These are phyloP conservation scores for Notodromas monacha DNA, from an alignment of 2,888 invertebrate genomes.

Conservation along the genomic window DNA sequence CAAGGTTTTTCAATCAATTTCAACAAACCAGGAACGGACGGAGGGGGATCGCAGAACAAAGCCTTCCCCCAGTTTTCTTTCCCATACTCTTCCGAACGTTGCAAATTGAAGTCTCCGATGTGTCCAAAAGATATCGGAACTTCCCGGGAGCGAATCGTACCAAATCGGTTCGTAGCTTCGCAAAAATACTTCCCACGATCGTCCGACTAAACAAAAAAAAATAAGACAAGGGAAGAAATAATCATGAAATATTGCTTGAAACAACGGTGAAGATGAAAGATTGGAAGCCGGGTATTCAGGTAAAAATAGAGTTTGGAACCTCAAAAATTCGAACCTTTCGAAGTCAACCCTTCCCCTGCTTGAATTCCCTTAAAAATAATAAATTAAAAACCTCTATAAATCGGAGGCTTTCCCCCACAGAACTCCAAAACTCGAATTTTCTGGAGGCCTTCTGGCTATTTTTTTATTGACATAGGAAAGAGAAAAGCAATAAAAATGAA, in stretches of 20 bases:
- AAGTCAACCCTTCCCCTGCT: no score
- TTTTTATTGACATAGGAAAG: no score
- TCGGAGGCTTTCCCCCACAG: no score
- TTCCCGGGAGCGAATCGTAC: constrained; percentile 55
- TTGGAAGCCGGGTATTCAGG: no score
- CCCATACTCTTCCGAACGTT: constrained; percentile 45
- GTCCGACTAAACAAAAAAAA: constrained; percentile 19
- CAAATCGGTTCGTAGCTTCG: constrained; percentile 56
- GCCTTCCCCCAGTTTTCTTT: constrained; percentile 80
- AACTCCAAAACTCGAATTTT: no score
- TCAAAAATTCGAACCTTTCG: no score
- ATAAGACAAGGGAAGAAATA: background rate
- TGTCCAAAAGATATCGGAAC: constrained; percentile 54
- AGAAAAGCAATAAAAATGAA: no score
- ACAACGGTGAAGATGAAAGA: no score
- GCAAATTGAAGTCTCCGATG: constrained; percentile 61
- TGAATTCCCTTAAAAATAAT: no score
- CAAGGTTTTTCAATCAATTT: background rate
- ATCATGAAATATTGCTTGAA: background rate
- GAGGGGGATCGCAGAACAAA: constrained; percentile 66
- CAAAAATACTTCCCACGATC: constrained; percentile 75
- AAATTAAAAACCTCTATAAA: no score
- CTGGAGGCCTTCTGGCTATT: no score
- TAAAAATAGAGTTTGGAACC: no score
- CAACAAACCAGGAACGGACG: constrained; percentile 36